Percentiles rank a stretch among this genome's conserved stretches.
phyloP scores from a whole-genome alignment of 1,140 invertebrate genomes.

The Brachionus angularis region DNA sequence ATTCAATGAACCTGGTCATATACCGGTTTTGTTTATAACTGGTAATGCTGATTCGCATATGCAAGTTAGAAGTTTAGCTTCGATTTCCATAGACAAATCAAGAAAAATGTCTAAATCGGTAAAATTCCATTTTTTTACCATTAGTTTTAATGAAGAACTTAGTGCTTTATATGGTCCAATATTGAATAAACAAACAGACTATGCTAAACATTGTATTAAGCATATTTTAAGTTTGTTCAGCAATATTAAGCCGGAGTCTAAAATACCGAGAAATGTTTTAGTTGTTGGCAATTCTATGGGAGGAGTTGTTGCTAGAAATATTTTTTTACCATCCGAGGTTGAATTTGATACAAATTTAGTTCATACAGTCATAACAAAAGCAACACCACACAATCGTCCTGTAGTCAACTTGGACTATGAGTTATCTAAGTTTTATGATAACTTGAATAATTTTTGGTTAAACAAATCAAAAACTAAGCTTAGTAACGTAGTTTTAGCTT shows the following conservation, averaged over 20 bases:
- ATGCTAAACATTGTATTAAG: slow-evolving; percentile 10
- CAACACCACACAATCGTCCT: slow-evolving; percentile 23
- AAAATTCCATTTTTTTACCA: slow-evolving; percentile 32
- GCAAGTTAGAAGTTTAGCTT: slow-evolving; percentile 42
- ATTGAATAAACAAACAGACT: slow-evolving; percentile 14
- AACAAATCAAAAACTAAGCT: background rate
- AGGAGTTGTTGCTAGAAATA: slow-evolving; percentile 17
- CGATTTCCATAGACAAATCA: slow-evolving; percentile 11
- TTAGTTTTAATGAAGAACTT: slow-evolving; percentile 44
- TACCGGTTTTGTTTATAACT: slow-evolving; percentile 41
- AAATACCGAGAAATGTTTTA: slow-evolving; percentile 17
- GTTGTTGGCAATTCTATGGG: slow-evolving; percentile 44
- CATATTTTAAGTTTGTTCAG: slow-evolving; percentile 27
- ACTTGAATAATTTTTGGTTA: slow-evolving; percentile 15
- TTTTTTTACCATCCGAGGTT: background rate
- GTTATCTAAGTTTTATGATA: slow-evolving; percentile 15
- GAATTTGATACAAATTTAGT: background rate
- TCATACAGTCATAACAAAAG: slow-evolving; percentile 11
- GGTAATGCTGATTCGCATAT: slow-evolving; percentile 42
- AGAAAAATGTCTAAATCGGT: background rate
- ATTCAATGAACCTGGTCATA: background rate
- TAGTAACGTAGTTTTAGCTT: slow-evolving; percentile 11
- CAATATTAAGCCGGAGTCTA: background rate
- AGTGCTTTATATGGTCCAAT: slow-evolving; percentile 36
- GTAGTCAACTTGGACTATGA: slow-evolving; percentile 19